Evolutionary conservation across 2,113 vertebrate species (phyloP), one percentile per base, ranked within the genome.

Genomic region (Carlito syrichta): DNA sequence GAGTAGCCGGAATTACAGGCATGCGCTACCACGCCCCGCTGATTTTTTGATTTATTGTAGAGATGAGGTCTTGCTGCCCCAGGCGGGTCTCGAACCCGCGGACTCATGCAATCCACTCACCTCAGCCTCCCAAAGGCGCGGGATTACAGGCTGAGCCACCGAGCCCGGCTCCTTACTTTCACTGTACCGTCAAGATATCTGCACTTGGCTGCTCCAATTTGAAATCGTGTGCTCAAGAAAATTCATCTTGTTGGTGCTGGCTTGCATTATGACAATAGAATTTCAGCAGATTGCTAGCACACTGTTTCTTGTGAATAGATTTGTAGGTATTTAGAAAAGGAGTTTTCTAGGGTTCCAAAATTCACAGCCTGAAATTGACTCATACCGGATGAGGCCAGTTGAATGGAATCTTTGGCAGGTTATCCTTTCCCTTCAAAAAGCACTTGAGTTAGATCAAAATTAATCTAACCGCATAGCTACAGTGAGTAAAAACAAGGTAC

Each of bases 401-500:
- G 86, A 93, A 83, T 96, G 86, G 82, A 95, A 91, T 93, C 86
- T 81, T 91, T 89, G 89, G 68, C 88, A 86, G 11, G 20, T 84
- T 32, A 10, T 89, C 30, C 60, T 19, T 95, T 89, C 69, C 71
- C 76, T 95, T 96, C 38, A 89, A 79, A n/a, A 94, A 97, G 68
- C 9, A 5, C 38, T 83, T 78, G 83, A 91, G 77, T 89, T 96
- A 78, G 88, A 93, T 86, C 71, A 94, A 58, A 91, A 93, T 48
- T 73, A 90, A 91, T 94, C 86, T 95, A 83, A 69, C 77, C 74
- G 54, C 91, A 88, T 35, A 68, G 52, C 86, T 82, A 9, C 27
- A 87, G 77, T 74, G 60, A 91, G 45, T 90, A 13, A 84, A 90
- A 96, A 90, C 40, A 86, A 95, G 63, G 74, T 73, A 16, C 43